Base-by-base conservation (phyloP, 2,113 vertebrate species). In the Pangasianodon gigas region DNA sequence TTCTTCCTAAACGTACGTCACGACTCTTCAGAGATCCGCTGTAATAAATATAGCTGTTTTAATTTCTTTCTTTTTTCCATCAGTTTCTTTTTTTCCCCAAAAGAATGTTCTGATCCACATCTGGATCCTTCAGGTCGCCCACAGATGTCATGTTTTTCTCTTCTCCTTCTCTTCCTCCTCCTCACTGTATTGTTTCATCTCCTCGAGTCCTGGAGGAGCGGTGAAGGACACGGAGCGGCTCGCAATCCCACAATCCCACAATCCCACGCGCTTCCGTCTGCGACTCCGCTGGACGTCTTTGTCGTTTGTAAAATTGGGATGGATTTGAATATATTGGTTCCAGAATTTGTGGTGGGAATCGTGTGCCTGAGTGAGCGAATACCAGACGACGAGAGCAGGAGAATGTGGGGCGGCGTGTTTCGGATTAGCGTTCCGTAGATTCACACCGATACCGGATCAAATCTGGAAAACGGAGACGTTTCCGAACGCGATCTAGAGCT, bases 91-190 rank as follows among this genome's bases (percentile, higher is more conserved):
- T 44, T 74, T 29, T 3, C 2, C 46, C 29, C 21, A 9, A 62
- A 90, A 69, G 52, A 89, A 83, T 79, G 75, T 88, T 85, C 11
- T 52, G 52, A 87, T 92, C 69, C 88, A 82, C 92, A 91, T 90
- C 58, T 91, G 88, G 92, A 88, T 74, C 26, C 71, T 24, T 87
- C 65, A 82, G 74, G 84, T 84, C 37, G 10, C 56, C 44, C 90
- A 87, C 89, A 67, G 60, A 90, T 89, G 52, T 85, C 54, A 84
- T 84, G 84, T 48, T 24, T 88, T 87, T 69, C 60, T 75, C 6
- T 82, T 84, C 62, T 37, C 16, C 44, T 48, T 54, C 24, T 56
- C 29, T 81, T 29, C 37, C 74, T 32, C 16, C 21, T 32, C 16
- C 21, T 77, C 52, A 18, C 52, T 9, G 26, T 52, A 32, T n/a